These are phyloP conservation scores for Atopsyche davidsoni DNA, from an alignment of 1,140 invertebrate species.

Conservation along the genomic window DNA sequence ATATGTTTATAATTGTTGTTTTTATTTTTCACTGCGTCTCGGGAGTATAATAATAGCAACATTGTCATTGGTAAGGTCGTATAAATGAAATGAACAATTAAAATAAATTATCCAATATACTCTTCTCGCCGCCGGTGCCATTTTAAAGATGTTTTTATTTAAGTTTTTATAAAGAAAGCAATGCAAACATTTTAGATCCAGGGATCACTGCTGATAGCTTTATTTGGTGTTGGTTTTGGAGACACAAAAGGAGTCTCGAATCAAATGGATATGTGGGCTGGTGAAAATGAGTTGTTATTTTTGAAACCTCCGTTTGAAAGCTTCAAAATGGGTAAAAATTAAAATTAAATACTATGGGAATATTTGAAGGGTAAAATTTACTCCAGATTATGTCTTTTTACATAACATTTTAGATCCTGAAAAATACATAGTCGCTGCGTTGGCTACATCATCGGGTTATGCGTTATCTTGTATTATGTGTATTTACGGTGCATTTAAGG, in stretches of 20 bases:
- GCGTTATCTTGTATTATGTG: constrained; percentile 15
- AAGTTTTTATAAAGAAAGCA: too few species aligned
- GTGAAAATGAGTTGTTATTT: constrained; percentile 20
- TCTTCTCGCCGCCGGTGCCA: too few species aligned
- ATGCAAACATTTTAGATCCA: too few species aligned
- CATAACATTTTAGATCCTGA: constrained; percentile 25
- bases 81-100: too few species aligned
- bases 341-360: not conserved
- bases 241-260: constrained; percentile 9
- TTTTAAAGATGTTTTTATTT: too few species aligned
- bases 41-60: constrained; percentile 23
- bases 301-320: constrained; percentile 7
- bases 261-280: constrained; percentile 17
- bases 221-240: constrained; percentile 13
- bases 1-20: constrained; percentile 27
- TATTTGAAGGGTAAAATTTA: not conserved
- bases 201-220: constrained; percentile 6
- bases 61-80: constrained; percentile 23
- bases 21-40: constrained; percentile 26
- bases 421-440: constrained; percentile 11
- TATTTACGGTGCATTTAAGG: constrained; percentile 23
- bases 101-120: too few species aligned
- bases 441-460: constrained; percentile 15
- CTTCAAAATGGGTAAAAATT: constrained; percentile 11
- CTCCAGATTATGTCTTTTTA: too few species aligned